These are phyloP conservation scores for Panagrolaimus sp. DNA, from an alignment of 1,140 invertebrate species.

Conservation along the genomic window DNA sequence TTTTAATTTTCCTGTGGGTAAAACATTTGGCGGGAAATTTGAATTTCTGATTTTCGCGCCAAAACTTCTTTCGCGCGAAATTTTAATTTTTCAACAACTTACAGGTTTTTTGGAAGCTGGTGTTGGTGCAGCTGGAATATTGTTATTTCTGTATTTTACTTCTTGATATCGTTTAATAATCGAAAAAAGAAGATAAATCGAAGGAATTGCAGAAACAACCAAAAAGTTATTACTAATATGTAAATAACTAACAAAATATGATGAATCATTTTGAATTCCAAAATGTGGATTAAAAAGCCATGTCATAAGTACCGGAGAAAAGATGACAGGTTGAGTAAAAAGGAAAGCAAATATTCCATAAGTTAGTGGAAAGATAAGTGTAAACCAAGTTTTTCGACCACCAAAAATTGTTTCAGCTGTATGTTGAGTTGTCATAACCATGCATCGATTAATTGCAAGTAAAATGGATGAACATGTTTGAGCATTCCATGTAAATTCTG, in stretches of 20 bases:
- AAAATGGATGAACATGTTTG: not conserved
- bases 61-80: too few relatives aligned
- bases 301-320: not conserved
- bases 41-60: too few relatives aligned
- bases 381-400: not conserved
- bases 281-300: not conserved
- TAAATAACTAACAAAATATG: not conserved
- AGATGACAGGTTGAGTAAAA: not conserved
- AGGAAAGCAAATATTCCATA: not conserved
- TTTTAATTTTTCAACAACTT: too few relatives aligned
- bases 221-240: too few relatives aligned
- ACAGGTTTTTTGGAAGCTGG: too few relatives aligned
- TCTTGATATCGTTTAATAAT: too few relatives aligned
- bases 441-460: not conserved
- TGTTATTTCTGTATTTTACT: too few relatives aligned
- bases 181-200: too few relatives aligned
- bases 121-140: too few relatives aligned
- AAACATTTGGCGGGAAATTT: too few relatives aligned
- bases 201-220: too few relatives aligned
- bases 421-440: not conserved
- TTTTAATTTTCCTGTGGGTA: too few relatives aligned
- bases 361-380: not conserved
- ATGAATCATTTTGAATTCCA: not conserved
- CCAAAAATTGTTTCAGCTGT: not conserved
- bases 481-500: not conserved